Conservation (phyloP, 2,113 vertebrate genomes). For the Zeus faber region DNA sequence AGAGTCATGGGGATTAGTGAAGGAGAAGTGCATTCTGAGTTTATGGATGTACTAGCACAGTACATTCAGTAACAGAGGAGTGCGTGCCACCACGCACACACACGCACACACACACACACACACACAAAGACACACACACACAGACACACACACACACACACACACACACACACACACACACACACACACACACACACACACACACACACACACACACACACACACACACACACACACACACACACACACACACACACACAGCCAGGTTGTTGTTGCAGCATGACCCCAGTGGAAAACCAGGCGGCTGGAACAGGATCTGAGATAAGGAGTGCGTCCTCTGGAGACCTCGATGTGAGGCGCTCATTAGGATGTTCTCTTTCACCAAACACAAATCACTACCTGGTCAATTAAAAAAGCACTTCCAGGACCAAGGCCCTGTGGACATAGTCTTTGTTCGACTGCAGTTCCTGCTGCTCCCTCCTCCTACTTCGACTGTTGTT, state of each 20-base stretch:
- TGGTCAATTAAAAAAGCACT: too few relatives aligned
- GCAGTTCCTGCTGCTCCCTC: too few relatives aligned
- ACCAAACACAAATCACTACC: too few relatives aligned
- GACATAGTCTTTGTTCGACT: too few relatives aligned
- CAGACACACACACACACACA: slow-evolving; percentile 19
- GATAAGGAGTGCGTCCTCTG: slow-evolving; percentile 47
- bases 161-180: slow-evolving; percentile 9
- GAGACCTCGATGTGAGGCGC: slow-evolving; percentile 18
- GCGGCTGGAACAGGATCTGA: slow-evolving; percentile 56
- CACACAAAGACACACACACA: slow-evolving; percentile 24
- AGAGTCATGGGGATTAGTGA: too few relatives aligned
- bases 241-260: slow-evolving; percentile 15
- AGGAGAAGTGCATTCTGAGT: too few relatives aligned
- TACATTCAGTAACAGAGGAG: too few relatives aligned
- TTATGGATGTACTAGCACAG: too few relatives aligned
- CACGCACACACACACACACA: slow-evolving; percentile 7
- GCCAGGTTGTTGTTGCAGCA: slow-evolving; percentile 65
- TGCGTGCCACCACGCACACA: slow-evolving; percentile 6
- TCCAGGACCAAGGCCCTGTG: too few relatives aligned
- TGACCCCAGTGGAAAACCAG: slow-evolving; percentile 51
- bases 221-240: slow-evolving; percentile 13
- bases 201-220: slow-evolving; percentile 26
- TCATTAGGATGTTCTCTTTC: background rate
- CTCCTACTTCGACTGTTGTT: too few relatives aligned
- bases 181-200: slow-evolving; percentile 12